phyloP scores from a whole-genome alignment of 2,797 vertebrate species.

The Acanthurus lineatus region DNA sequence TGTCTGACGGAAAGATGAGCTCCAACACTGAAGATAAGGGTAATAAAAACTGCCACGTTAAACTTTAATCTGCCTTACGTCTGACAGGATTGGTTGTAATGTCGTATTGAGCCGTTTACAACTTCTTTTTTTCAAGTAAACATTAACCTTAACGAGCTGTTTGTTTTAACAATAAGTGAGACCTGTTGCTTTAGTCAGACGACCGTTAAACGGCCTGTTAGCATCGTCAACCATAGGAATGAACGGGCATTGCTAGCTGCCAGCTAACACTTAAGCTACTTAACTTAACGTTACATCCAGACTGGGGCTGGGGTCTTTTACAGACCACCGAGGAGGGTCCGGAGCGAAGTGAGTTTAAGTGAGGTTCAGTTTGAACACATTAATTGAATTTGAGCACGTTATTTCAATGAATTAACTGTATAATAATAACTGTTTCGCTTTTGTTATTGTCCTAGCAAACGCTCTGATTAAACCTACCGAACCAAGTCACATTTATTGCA shows the following conservation, averaged over 20 bases:
- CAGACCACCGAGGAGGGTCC: background rate
- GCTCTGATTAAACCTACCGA: background rate
- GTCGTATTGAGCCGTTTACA: background rate
- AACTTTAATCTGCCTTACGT: conserved; percentile 28
- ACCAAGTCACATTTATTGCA: background rate
- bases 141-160: conserved; percentile 1
- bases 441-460: background rate
- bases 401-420: background rate
- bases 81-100: background rate
- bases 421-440: background rate
- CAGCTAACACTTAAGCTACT: conserved; percentile 36
- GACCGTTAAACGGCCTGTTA: conserved; percentile 49
- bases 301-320: background rate
- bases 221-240: conserved; percentile 34
- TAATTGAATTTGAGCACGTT: background rate
- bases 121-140: background rate
- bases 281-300: background rate
- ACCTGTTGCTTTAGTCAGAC: conserved; percentile 32
- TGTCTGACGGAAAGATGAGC: conserved; percentile 59
- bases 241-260: conserved; percentile 46
- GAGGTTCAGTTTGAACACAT: background rate
- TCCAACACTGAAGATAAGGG: conserved; percentile 62
- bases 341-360: background rate
- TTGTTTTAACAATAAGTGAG: background rate
- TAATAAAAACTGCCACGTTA: conserved; percentile 38